Evolutionary conservation across 2,888 invertebrate species (phyloP), one percentile per base, ranked within the genome.

Genomic region (Drosophila suboccidentalis): DNA sequence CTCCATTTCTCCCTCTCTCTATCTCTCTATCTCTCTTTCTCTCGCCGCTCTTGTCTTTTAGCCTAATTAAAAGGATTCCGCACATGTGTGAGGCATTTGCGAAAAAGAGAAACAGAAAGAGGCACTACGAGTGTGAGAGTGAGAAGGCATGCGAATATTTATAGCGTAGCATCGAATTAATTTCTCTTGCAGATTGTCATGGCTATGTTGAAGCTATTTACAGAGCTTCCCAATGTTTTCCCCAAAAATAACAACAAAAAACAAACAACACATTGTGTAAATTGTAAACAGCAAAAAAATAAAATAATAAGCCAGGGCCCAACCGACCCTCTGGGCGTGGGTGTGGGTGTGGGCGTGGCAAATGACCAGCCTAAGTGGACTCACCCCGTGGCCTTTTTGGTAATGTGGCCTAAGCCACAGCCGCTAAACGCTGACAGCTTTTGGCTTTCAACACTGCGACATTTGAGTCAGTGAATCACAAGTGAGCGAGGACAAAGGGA

Each of bases 371-470:
- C 64, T 67, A 66, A 79, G 57, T 75, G 38, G 50, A 57, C 19
- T 43, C 59, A n/a, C 58, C 70, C 61, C 50, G 51, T 46, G 69
- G 54, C 53, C 55, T 36, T 51, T 39, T 43, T 26, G 26, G 26
- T 26, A 26, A 26, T 43, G 46, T 67, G 49, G 60, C 69, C 65
- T 78, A 76, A 76, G 69, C 77, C 29, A 67, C 59, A 57, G 67
- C 22, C 58, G 64, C 68, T 67, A 69, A 71, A 76, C 60, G 66
- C 59, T 83, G 88, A 82, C 88, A 85, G 88, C 76, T 87, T 79
- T 74, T 61, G 81, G 67, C 63, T 78, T 73, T 73, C 53, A 61
- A 22, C 78, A 41, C 34, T 55, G 46, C 41, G 47, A 59, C 60
- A 73, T 74, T 78, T 51, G 62, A 26, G 26, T 26, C 46, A 49